Percentiles rank a stretch among this genome's conserved stretches.
These are phyloP conservation scores for Rhinogobius similis DNA, from an alignment of 2,113 vertebrate species.

Conservation along the genomic window DNA sequence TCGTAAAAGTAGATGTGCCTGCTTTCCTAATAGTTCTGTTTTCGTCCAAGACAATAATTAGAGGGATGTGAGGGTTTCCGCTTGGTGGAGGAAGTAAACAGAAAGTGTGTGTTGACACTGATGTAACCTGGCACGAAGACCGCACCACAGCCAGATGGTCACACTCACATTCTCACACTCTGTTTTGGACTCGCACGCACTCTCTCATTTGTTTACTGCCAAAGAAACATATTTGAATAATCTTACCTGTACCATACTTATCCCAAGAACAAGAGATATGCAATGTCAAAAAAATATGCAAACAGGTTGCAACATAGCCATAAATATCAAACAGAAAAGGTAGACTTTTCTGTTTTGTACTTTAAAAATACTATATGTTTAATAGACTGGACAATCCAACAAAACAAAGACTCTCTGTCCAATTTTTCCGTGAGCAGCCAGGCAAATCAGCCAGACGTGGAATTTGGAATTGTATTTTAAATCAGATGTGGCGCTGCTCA, in stretches of 20 bases:
- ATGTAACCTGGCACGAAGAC: constrained; percentile 10
- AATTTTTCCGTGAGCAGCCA: neutral
- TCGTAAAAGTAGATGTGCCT: neutral
- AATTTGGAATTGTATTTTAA: neutral
- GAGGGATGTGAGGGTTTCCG: neutral
- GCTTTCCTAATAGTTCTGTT: neutral
- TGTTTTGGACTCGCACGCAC: neutral
- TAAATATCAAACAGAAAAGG: neutral
- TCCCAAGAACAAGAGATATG: neutral
- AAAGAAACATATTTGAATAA: neutral
- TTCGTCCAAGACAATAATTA: constrained; percentile 1
- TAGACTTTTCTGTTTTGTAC: neutral
- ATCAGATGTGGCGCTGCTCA: neutral
- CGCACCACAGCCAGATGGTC: constrained; percentile 10
- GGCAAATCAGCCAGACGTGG: neutral
- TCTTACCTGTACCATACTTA: neutral
- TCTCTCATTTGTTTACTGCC: neutral
- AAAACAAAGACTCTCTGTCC: neutral
- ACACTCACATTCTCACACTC: neutral
- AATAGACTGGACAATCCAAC: neutral
- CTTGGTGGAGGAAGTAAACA: constrained; percentile 1
- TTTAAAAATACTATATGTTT: neutral
- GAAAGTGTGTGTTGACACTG: constrained; percentile 8
- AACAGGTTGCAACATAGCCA: neutral
- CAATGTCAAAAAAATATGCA: neutral